Evolutionary conservation across 2,797 vertebrate species (phyloP), one percentile per base, ranked within the genome.

Genomic region (Cottoperca gobio): DNA sequence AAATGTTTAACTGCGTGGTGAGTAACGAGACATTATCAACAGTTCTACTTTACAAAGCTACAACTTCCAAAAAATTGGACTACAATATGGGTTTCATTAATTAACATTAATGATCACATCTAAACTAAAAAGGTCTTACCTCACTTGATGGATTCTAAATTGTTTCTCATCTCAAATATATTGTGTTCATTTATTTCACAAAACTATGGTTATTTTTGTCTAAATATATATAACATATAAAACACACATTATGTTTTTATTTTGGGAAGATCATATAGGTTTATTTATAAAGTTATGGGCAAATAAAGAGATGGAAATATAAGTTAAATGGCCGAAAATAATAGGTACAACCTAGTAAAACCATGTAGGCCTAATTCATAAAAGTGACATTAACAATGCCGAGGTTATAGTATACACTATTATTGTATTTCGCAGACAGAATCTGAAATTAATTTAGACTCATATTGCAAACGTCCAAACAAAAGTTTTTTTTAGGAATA

Each of bases 1-100:
- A 88, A 50, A 96, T 86, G 95, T 94, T 95, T 53, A 94, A 93
- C 77, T 89, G 92, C 0, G 92, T 93, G 95, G 97, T 98, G 92
- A 94, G 96, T 85, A 33, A 6, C 3, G 45, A 21, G 2, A 49
- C 16, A 3, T 1, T 49, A 10, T 11, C 28, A n/a, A 49, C 8
- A 55, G 3, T 3, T 58, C 2, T 28, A 14, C 2, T 39, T 39
- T 39, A n/a, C 23, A n/a, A 17, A 55, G 8, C 6, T 23, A 9
- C n/a, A 58, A 10, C 2, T 42, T 68, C 5, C n/a, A 3, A 37
- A 19, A 0, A 4, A 31, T 7, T 10, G 65, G 1, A 26, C 9
- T 9, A 21, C 42, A n/a, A 6, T 39, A 31, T 58, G 6, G 45
- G 5, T n/a, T 26, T 59, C 6, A 48, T 26, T 5, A 0, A 24